phyloP scores from a whole-genome alignment of 2,113 vertebrate species.

The Hemiprocne comata region DNA sequence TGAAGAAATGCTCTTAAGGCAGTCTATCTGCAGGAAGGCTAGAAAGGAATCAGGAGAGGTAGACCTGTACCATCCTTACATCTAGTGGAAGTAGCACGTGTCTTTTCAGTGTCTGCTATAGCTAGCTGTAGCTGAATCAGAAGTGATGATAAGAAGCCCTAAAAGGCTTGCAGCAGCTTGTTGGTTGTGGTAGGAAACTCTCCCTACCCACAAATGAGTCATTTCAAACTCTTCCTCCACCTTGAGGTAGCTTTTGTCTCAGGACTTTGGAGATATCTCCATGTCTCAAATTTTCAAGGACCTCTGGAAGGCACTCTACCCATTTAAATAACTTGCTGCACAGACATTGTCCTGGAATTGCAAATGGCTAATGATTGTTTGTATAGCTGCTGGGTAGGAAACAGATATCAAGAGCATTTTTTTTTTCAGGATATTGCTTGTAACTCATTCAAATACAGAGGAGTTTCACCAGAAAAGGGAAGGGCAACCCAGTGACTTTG shows the following conservation, averaged over 20 bases:
- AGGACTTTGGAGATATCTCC: neutral
- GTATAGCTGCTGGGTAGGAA: slow-evolving; percentile 28
- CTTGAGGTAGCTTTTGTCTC: neutral
- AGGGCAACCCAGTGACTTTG: neutral
- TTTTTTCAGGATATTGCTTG: slow-evolving; percentile 36
- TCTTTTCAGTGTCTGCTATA: neutral
- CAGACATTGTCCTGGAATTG: neutral
- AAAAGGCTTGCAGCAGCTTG: neutral
- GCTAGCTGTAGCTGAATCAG: neutral
- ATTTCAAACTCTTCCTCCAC: neutral
- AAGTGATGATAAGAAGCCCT: neutral
- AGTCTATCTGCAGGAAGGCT: neutral
- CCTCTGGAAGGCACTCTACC: neutral
- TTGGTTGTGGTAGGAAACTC: neutral
- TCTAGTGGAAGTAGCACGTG: neutral
- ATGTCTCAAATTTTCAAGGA: neutral
- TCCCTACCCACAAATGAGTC: neutral
- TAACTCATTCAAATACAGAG: neutral
- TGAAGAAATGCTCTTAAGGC: neutral
- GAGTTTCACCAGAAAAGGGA: neutral
- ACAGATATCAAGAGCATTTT: neutral
- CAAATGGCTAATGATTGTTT: neutral
- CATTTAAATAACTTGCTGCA: neutral
- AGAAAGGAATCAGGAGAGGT: neutral
- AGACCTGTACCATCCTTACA: neutral